Evolutionary conservation across 2,888 invertebrate genomes (phyloP).

Genomic region (Yponomeuta sedellus): DNA sequence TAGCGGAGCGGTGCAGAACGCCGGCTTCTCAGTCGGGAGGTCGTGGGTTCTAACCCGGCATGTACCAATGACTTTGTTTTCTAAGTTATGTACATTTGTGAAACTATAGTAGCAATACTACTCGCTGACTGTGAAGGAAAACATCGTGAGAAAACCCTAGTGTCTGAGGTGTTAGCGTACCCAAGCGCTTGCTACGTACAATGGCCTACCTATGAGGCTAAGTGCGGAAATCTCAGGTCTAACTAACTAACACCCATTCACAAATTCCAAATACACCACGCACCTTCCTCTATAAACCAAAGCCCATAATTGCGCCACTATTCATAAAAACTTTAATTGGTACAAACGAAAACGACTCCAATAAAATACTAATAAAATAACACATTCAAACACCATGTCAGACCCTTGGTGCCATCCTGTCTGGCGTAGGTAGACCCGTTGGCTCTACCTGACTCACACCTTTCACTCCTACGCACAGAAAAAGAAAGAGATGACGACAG

Average conservation of each 20-base stretch:
- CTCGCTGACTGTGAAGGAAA: no score
- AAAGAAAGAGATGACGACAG: slow-evolving; percentile 27
- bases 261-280: not conserved
- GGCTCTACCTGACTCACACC: slow-evolving; percentile 65
- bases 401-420: slow-evolving; percentile 61
- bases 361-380: slow-evolving; percentile 13
- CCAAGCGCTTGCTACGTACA: no score
- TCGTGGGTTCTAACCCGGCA: no score
- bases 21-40: no score
- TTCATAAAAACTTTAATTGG: slow-evolving; percentile 15
- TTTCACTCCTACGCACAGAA: slow-evolving; percentile 31
- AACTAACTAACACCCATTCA: not conserved
- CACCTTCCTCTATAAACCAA: slow-evolving; percentile 3
- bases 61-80: no score
- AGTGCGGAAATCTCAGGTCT: no score
- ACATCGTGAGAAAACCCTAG: no score
- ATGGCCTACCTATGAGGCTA: no score
- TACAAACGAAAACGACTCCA: slow-evolving; percentile 9
- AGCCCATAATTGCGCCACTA: not conserved
- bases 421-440: slow-evolving; percentile 57
- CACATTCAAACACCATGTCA: slow-evolving; percentile 19
- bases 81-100: no score
- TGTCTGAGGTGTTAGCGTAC: no score
- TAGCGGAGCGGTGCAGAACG: no score
- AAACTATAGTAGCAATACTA: no score